A percentile compares a stretch with the other conserved stretches of the same genome.
Conservation (phyloP, 1,140 invertebrate species). For the Marisa cornuarietis region DNA sequence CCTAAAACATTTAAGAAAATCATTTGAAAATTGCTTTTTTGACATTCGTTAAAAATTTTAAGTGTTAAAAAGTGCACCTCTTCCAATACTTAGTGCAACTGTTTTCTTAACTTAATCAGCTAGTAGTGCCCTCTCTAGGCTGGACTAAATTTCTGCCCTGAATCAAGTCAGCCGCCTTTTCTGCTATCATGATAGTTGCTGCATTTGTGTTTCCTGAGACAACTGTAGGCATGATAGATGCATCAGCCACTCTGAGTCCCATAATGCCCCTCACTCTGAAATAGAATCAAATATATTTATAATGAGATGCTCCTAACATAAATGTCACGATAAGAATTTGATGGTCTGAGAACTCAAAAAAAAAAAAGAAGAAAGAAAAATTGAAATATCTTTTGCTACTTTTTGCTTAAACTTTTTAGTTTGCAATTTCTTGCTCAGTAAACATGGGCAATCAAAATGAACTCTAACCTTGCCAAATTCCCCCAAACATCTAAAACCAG, state of each 20-base stretch:
- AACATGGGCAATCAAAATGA: too few species aligned
- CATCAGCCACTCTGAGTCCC: conserved; percentile 55
- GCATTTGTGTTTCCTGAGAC: conserved; percentile 80
- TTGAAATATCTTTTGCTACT: neutral
- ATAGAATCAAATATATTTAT: neutral
- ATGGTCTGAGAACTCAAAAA: neutral
- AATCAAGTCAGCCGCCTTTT: conserved; percentile 86
- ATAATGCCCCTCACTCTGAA: conserved; percentile 50
- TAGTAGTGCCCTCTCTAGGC: too few species aligned
- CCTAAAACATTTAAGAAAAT: too few species aligned
- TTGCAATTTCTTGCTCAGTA: neutral
- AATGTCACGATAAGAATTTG: too few species aligned
- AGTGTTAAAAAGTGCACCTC: too few species aligned
- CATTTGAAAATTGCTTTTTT: too few species aligned
- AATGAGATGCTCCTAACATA: neutral
- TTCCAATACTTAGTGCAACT: too few species aligned
- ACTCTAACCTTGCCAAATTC: too few species aligned
- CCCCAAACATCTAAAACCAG: too few species aligned
- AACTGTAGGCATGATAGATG: conserved; percentile 55
- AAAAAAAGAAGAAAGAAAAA: neutral
- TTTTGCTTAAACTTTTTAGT: neutral
- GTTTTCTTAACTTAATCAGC: neutral
- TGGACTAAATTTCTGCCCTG: neutral
- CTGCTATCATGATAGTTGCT: conserved; percentile 86
- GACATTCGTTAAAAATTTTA: too few species aligned